Conservation (phyloP, 2,113 vertebrate species). For the Junco hyemalis region DNA sequence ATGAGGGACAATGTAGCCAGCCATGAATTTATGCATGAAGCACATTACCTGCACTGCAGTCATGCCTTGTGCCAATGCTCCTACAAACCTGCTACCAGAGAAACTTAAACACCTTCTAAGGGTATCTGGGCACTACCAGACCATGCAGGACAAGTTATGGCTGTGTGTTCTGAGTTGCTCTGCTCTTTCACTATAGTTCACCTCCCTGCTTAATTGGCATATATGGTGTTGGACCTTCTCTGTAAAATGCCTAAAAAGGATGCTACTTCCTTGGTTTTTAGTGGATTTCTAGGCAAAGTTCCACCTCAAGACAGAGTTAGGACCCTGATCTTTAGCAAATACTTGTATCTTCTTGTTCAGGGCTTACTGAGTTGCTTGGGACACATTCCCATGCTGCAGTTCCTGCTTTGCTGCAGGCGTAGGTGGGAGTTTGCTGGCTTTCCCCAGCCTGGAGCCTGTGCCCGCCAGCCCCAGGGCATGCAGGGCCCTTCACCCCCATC, state of each 20-base stretch:
- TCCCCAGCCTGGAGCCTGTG: not conserved
- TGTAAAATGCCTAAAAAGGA: not conserved
- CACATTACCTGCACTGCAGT: not conserved
- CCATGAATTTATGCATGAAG: not conserved
- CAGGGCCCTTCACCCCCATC: not conserved
- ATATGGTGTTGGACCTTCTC: not conserved
- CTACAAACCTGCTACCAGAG: not conserved
- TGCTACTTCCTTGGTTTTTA: not conserved
- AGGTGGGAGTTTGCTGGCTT: not conserved
- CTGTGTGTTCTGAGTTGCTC: not conserved
- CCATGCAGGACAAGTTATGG: not conserved
- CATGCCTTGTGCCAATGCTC: not conserved
- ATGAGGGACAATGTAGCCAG: not conserved
- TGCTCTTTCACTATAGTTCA: not conserved
- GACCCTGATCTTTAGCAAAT: not conserved
- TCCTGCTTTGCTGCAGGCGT: not conserved
- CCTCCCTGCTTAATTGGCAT: not conserved
- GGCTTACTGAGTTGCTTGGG: not conserved
- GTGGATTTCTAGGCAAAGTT: not conserved
- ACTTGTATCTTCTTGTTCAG: not conserved
- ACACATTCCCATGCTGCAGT: not conserved
- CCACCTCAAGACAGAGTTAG: not conserved
- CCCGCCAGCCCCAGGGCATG: not conserved
- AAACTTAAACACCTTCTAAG: not conserved
- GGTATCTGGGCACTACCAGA: not conserved